Percentiles rank a stretch among this genome's conserved stretches.
Evolutionary conservation across 2,888 invertebrate genomes (phyloP).

Genomic region (Poecilobothrus nobilitatus): DNA sequence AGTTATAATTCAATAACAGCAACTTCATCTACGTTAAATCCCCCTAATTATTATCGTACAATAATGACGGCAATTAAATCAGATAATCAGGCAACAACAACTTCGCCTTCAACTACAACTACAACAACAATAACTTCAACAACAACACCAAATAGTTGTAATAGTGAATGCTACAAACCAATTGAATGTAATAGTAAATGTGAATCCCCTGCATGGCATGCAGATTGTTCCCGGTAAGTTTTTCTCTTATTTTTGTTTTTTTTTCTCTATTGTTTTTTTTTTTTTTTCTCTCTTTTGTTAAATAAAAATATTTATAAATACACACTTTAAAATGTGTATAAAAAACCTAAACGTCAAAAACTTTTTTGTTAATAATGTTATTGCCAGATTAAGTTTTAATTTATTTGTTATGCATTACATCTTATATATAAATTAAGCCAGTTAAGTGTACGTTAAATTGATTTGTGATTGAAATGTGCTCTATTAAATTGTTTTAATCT

Average conservation of each 20-base stretch:
- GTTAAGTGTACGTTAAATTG: no score
- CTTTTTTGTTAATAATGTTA: no score
- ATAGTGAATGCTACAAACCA: neutral
- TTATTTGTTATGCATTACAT: no score
- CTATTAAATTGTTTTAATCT: no score
- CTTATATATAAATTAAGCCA: no score
- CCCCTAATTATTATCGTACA: conserved; percentile 4
- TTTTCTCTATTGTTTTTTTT: conserved; percentile 15
- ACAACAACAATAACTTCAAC: conserved; percentile 40
- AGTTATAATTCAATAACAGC: conserved; percentile 22
- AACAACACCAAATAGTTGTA: conserved; percentile 27
- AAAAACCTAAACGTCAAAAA: no score
- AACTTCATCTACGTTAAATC: conserved; percentile 25
- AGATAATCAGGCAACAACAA: conserved; percentile 21
- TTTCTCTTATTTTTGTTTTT: conserved; percentile 9
- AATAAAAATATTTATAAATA: neutral
- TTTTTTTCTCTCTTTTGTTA: conserved; percentile 14
- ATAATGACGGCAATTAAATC: neutral
- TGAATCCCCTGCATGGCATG: conserved; percentile 52
- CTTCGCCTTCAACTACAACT: conserved; percentile 28
- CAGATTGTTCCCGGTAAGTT: conserved; percentile 58
- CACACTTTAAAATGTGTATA: no score
- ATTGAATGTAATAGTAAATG: conserved; percentile 20
- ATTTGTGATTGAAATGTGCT: no score
- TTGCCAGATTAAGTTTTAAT: no score